Evolutionary conservation across 2,113 vertebrate genomes (phyloP), one percentile per base, ranked within the genome.

Genomic region (Corythornis vintsioides): DNA sequence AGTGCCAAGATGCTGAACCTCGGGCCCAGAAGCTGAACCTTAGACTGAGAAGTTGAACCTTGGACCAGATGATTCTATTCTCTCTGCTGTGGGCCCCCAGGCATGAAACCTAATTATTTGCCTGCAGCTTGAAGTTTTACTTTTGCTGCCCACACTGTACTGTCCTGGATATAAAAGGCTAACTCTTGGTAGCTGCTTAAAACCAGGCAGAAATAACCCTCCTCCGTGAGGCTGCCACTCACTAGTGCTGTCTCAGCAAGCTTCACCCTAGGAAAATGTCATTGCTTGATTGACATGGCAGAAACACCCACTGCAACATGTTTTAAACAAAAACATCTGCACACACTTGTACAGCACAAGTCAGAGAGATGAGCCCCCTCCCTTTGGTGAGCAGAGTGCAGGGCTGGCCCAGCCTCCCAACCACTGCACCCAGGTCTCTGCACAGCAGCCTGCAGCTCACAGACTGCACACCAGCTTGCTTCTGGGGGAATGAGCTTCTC

Each of bases 241-340:
- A 74, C 77, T 53, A 86, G 57, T 89, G 91, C 91, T 95, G 90
- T 28, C 78, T 94, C 94, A 96, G 95, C 95, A 95, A 87, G 84
- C 90, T 84, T 87, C 85, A 52, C 82, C 74, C 85, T 33, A 61
- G 77, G 82, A 96, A 94, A 94, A 96, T 91, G 92, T 94, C 88
- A 64, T 3, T 38, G 70, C 42, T 89, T 84, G 90, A 94, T 63
- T 91, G 93, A 70, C 92, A 78, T 48, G 22, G 21, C 70, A 75
- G 83, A 78, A 93, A 93, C 91, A 95, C 73, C 63, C 86, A 72
- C 26, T 89, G 77, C 89, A 93, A 81, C 3, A 2, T 64, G 84
- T 92, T 94, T 84, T 33, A 50, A 92, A 89, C 63, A 82, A 84
- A 89, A 95, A 90, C 94, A 95, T 64, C 84, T 94, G 91, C 89